Evolutionary conservation across 2,888 invertebrate species (phyloP).

Genomic region (Pedicia rivosa): DNA sequence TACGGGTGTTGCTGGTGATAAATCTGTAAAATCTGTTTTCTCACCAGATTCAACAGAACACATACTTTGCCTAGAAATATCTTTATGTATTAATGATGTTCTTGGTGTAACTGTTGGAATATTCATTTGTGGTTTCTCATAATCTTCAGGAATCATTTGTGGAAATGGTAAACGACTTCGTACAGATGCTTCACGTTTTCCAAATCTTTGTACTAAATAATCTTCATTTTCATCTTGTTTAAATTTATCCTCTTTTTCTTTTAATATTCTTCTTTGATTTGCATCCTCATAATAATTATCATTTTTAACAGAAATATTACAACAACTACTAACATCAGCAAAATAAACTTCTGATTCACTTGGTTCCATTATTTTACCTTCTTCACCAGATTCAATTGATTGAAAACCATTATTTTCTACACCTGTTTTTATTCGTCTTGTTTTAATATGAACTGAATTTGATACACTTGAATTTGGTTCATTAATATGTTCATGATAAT

Average conservation of each 20-base stretch:
- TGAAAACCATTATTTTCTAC: constrained; percentile 66
- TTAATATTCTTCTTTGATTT: constrained; percentile 11
- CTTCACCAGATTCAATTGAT: constrained; percentile 38
- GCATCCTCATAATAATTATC: constrained; percentile 30
- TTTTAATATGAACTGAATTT: constrained; percentile 12
- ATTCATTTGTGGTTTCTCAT: constrained; percentile 15
- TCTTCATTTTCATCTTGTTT: constrained; percentile 33
- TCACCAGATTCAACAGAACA: constrained; percentile 30
- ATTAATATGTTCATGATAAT: constrained; percentile 27
- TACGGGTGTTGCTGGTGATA: constrained; percentile 29
- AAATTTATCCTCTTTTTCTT: constrained; percentile 9
- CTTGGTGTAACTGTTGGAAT: constrained; percentile 19
- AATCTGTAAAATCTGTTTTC: constrained; percentile 31
- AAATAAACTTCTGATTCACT: constrained; percentile 75
- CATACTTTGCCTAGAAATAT: constrained; percentile 28
- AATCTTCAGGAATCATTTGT: constrained; percentile 29
- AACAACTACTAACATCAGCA: constrained; percentile 73
- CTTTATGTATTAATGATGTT: constrained; percentile 23
- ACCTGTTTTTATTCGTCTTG: constrained; percentile 31
- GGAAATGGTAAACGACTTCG: constrained; percentile 41
- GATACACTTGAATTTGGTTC: background rate
- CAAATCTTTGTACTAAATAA: constrained; percentile 38
- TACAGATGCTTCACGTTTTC: constrained; percentile 40
- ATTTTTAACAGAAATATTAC: constrained; percentile 51
- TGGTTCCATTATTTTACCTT: constrained; percentile 32